phyloP scores from a whole-genome alignment of 1,140 invertebrate genomes.

The Helicoverpa armigera region DNA sequence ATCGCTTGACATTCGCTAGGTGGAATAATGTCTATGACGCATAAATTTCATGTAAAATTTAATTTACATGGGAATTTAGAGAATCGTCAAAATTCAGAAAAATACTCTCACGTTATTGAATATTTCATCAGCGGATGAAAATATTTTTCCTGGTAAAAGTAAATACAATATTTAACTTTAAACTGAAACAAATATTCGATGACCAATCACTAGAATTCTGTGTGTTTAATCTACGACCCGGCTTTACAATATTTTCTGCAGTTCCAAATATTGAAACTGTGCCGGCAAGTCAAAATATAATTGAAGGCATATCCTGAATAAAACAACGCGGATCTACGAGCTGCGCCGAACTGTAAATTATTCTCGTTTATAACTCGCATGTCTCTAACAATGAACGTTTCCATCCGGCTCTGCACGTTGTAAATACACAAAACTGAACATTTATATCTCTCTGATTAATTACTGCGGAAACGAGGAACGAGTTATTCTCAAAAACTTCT shows the following conservation, averaged over 20 bases:
- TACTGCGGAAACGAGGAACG: background rate
- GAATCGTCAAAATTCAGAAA: too few species aligned
- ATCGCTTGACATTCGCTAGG: too few species aligned
- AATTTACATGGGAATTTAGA: too few species aligned
- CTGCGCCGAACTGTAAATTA: slow-evolving; percentile 9
- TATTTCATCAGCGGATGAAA: too few species aligned
- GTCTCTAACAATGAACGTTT: slow-evolving; percentile 22
- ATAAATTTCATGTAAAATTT: too few species aligned
- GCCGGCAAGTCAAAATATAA: background rate
- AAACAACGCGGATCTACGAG: slow-evolving; percentile 5
- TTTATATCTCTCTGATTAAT: slow-evolving; percentile 3
- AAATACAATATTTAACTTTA: too few species aligned
- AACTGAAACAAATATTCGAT: too few species aligned
- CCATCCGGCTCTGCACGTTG: background rate
- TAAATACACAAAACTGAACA: slow-evolving; percentile 14
- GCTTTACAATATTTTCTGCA: background rate
- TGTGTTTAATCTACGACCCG: too few species aligned
- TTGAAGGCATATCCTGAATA: slow-evolving; percentile 7
- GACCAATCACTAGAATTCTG: too few species aligned
- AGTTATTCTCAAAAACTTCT: background rate
- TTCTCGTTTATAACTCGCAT: slow-evolving; percentile 1
- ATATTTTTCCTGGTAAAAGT: too few species aligned
- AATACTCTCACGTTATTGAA: too few species aligned
- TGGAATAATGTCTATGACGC: too few species aligned
- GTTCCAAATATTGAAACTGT: background rate